Conservation (phyloP, 2,113 vertebrate genomes). For the Proteles cristata region DNA sequence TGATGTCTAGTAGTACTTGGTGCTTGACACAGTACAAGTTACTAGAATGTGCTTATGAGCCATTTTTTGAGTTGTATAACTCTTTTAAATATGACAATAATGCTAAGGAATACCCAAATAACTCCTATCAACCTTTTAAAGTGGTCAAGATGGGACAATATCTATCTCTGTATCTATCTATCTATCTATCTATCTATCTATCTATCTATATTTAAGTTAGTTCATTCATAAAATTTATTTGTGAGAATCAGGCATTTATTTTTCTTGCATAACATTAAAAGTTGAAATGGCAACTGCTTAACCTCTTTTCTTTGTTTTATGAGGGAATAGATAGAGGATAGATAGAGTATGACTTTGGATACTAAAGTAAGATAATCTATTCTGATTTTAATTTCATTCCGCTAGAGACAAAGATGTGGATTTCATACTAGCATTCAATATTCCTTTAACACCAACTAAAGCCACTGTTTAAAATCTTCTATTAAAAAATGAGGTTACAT, state of each 20-base stretch:
- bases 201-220: neutral
- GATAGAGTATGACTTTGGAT: neutral
- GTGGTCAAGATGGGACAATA: neutral
- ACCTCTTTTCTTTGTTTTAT: neutral
- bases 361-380: neutral
- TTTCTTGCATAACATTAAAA: neutral
- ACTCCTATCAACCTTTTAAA: neutral
- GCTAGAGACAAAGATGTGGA: neutral
- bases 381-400: slow-evolving; percentile 3
- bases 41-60: neutral
- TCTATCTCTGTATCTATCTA: neutral
- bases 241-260: neutral
- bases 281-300: neutral
- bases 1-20: neutral
- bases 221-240: slow-evolving; percentile 20
- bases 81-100: slow-evolving; percentile 9
- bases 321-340: neutral
- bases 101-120: neutral
- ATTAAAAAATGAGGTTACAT: neutral
- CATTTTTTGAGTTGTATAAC: neutral
- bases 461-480: neutral
- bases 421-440: neutral
- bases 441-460: neutral
- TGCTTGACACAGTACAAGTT: neutral
- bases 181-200: rapidly evolving